Conservation (phyloP, 2,113 vertebrate species). For the Sphyrna mokarran region DNA sequence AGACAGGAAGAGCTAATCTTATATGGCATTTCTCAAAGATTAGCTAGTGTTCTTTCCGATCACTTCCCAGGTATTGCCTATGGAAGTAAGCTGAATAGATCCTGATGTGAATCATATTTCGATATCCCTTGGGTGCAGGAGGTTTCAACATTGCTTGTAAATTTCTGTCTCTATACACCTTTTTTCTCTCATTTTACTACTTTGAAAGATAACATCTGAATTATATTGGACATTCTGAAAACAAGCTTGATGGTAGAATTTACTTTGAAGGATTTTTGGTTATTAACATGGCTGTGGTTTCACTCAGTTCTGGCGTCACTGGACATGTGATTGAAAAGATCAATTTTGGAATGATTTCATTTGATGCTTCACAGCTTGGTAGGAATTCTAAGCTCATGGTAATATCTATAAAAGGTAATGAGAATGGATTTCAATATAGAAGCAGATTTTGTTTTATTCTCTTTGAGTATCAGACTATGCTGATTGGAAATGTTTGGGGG, state of each 20-base stretch:
- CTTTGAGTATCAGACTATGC: not conserved
- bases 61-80: not conserved
- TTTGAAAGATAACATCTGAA: not conserved
- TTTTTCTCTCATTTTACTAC: not conserved
- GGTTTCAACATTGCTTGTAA: not conserved
- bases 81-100: not conserved
- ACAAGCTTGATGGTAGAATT: not conserved
- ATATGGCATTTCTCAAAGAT: not conserved
- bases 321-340: not conserved
- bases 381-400: not conserved
- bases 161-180: not conserved
- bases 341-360: not conserved
- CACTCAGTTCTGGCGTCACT: not conserved
- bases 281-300: not conserved
- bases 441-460: not conserved
- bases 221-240: not conserved
- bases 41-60: not conserved
- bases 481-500: not conserved
- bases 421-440: not conserved
- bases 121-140: not conserved
- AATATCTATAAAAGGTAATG: not conserved
- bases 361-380: not conserved
- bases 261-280: not conserved
- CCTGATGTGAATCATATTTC: not conserved
- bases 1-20: not conserved